These are phyloP conservation scores for Triplophysa yarkandensis DNA, from an alignment of 2,797 vertebrate genomes.

Conservation along the genomic window DNA sequence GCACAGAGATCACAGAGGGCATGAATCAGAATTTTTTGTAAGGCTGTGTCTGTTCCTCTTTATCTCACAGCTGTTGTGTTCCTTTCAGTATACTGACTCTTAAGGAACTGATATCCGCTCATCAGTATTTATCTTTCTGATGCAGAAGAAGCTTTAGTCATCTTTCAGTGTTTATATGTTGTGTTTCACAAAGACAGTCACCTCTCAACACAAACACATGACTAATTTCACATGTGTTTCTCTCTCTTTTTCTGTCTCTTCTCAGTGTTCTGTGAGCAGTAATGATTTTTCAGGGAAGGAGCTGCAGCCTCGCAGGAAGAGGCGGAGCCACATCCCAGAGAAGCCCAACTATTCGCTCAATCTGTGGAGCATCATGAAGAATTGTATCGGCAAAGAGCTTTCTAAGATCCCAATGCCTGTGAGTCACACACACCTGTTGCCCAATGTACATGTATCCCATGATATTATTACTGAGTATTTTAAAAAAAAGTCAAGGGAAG, in stretches of 20 bases:
- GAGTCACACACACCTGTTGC: slow-evolving; percentile 59
- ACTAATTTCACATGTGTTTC: slow-evolving; percentile 4
- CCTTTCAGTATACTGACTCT: slow-evolving; percentile 45
- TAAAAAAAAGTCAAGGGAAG: too few species aligned
- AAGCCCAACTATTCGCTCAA: slow-evolving; percentile 99
- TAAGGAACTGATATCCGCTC: slow-evolving; percentile 67
- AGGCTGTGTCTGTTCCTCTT: slow-evolving; percentile 1
- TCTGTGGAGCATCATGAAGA: slow-evolving; percentile 99
- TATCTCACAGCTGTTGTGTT: slow-evolving; percentile 54
- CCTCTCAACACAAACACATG: slow-evolving; percentile 20
- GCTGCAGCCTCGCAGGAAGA: slow-evolving; percentile 71
- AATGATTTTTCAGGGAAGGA: slow-evolving; percentile 77
- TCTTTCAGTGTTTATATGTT: slow-evolving; percentile 11
- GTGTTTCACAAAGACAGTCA: slow-evolving; percentile 6
- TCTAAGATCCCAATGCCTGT: slow-evolving; percentile 99
- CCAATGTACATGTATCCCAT: neutral
- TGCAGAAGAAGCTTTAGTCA: slow-evolving; percentile 8
- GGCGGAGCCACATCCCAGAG: slow-evolving; percentile 88
- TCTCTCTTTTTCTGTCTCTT: slow-evolving; percentile 37
- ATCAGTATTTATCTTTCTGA: slow-evolving; percentile 8
- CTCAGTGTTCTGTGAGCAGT: slow-evolving; percentile 73
- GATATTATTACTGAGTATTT: neutral
- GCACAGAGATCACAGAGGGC: neutral
- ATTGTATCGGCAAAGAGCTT: slow-evolving; percentile 97
- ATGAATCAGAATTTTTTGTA: slow-evolving; percentile 12